Percentiles rank a stretch among this genome's conserved stretches.
Conservation (phyloP, 2,113 vertebrate species). For the Pseudois nayaur region DNA sequence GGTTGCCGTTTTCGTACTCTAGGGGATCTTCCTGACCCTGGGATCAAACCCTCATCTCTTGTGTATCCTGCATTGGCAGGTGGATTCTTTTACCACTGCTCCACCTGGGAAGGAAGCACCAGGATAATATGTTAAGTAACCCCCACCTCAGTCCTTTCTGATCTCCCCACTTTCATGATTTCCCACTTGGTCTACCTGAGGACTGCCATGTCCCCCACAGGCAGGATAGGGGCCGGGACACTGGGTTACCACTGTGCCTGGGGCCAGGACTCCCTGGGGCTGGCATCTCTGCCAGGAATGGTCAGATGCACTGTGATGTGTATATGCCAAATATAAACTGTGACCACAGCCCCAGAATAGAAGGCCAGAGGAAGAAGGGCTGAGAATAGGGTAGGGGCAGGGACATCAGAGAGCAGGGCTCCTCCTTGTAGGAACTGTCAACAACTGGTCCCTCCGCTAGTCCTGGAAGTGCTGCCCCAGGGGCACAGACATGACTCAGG, state of each 20-base stretch:
- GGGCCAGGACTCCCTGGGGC: conserved; percentile 30
- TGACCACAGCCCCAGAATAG: conserved; percentile 76
- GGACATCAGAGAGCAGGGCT: conserved; percentile 22
- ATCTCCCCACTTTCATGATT: background rate
- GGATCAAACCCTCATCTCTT: background rate
- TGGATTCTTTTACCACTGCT: background rate
- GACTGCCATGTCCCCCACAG: background rate
- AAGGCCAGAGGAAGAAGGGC: conserved; percentile 64
- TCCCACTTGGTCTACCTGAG: conserved; percentile 13
- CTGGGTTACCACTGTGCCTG: conserved; percentile 12
- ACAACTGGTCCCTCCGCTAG: conserved; percentile 40
- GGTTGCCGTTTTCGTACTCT: background rate
- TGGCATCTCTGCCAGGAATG: conserved; percentile 60
- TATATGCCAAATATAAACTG: conserved; percentile 76
- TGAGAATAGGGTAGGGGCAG: conserved; percentile 56
- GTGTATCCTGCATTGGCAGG: background rate
- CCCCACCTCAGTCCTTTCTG: background rate
- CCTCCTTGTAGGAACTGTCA: conserved; percentile 55
- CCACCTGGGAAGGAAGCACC: background rate
- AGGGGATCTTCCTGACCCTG: background rate
- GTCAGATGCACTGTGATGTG: conserved; percentile 68
- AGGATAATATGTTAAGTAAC: background rate
- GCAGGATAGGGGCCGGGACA: background rate
- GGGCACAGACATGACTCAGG: conserved; percentile 35
- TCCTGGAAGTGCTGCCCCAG: conserved; percentile 37